Percentiles rank a stretch among this genome's conserved stretches.
These are phyloP conservation scores for Crossocerus cetratus DNA, from an alignment of 2,888 invertebrate genomes.

Conservation along the genomic window DNA sequence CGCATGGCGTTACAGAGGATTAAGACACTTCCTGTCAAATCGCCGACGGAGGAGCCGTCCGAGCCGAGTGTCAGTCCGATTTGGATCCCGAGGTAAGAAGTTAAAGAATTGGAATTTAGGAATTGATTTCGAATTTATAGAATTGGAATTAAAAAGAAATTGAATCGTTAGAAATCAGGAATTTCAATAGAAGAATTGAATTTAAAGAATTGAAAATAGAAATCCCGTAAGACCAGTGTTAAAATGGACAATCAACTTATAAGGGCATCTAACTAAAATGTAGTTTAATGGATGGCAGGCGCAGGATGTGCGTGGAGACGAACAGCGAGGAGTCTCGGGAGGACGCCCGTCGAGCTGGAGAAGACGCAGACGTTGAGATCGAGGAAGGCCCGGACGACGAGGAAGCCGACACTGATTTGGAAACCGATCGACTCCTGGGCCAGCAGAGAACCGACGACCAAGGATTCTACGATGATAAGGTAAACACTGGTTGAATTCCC, in stretches of 20 bases:
- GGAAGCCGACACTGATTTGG: conserved; percentile 97
- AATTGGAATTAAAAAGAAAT: too few relatives aligned
- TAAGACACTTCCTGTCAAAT: conserved; percentile 81
- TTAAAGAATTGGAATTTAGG: too few relatives aligned
- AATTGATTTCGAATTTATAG: too few relatives aligned
- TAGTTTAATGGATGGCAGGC: conserved; percentile 76
- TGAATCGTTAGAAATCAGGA: too few relatives aligned
- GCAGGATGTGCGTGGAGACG: conserved; percentile 73
- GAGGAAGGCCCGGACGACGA: conserved; percentile 78
- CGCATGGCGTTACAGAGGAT: conserved; percentile 88
- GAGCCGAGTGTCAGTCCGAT: conserved; percentile 81
- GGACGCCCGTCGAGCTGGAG: conserved; percentile 68
- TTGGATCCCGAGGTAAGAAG: conserved; percentile 84
- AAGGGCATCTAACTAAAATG: conserved; percentile 74
- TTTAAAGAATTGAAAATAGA: too few relatives aligned
- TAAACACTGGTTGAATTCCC: conserved; percentile 62
- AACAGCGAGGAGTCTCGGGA: conserved; percentile 71
- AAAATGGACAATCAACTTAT: too few relatives aligned
- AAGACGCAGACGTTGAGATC: conserved; percentile 73
- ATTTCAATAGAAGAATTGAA: too few relatives aligned
- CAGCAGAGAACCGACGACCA: conserved; percentile 96
- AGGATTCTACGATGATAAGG: conserved; percentile 94
- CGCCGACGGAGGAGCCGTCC: conserved; percentile 77
- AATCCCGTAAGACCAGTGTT: too few relatives aligned
- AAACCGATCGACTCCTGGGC: conserved; percentile 96